Evolutionary conservation across 2,888 invertebrate genomes (phyloP).

Genomic region (Meandrusa payeni): DNA sequence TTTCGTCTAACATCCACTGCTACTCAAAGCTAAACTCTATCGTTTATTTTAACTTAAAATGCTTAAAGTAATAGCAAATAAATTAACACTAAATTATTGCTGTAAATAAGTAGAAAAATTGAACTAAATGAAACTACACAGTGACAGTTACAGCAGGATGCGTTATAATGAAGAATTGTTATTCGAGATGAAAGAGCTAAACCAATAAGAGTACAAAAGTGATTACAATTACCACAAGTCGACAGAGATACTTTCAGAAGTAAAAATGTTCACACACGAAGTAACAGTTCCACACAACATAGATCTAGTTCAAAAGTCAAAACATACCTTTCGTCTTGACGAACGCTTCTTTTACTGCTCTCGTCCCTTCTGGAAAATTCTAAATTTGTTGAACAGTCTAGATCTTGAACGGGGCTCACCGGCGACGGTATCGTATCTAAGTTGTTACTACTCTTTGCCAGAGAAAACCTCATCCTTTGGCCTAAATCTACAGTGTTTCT

Average conservation of each 20-base stretch:
- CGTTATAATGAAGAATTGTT: conserved; percentile 1
- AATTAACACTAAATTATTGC: too few relatives aligned
- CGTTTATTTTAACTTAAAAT: too few relatives aligned
- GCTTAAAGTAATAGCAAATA: too few relatives aligned
- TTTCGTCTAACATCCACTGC: too few relatives aligned
- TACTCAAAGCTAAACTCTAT: too few relatives aligned
- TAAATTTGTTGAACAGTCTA: conserved; percentile 15
- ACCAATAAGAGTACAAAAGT: conserved; percentile 7
- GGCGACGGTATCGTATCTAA: conserved; percentile 63
- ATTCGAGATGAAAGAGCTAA: not conserved
- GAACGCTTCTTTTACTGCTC: conserved; percentile 29
- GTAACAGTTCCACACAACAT: conserved; percentile 11
- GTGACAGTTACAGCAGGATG: conserved; percentile 11
- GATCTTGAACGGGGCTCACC: conserved; percentile 37
- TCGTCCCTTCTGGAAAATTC: conserved; percentile 25
- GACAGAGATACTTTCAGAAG: not conserved
- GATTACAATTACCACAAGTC: conserved; percentile 11
- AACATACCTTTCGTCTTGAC: conserved; percentile 45
- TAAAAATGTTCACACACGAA: conserved; percentile 1
- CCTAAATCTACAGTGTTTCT: conserved; percentile 73
- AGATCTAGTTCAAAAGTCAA: conserved; percentile 9
- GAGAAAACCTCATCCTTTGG: conserved; percentile 64
- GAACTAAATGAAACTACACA: too few relatives aligned
- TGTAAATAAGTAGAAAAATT: too few relatives aligned
- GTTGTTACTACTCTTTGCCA: conserved; percentile 64